Percentiles rank a stretch among this genome's conserved stretches.
phyloP scores from a whole-genome alignment of 2,113 vertebrate species.

The Nycticorax nycticorax region DNA sequence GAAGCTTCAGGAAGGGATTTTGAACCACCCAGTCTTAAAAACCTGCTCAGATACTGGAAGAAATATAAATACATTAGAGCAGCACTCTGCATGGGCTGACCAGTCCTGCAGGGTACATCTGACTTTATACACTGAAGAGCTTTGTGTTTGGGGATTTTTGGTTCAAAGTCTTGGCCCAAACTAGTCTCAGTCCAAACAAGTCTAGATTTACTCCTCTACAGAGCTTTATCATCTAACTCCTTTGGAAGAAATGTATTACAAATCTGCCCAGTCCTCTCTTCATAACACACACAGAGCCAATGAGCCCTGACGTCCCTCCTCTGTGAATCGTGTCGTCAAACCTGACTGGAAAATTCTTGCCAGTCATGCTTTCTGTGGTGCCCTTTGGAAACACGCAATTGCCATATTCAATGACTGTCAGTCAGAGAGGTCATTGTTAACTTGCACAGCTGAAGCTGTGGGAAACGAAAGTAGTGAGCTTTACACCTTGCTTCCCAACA shows the following conservation, averaged over 20 bases:
- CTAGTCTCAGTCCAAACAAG: background rate
- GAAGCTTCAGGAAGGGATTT: background rate
- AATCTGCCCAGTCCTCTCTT: background rate
- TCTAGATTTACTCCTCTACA: background rate
- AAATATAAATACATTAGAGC: background rate
- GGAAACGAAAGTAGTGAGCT: background rate
- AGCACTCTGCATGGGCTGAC: background rate
- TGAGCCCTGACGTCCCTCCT: background rate
- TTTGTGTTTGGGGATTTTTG: background rate
- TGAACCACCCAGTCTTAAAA: background rate
- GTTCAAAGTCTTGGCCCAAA: background rate
- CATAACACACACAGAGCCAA: background rate
- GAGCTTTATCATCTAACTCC: background rate
- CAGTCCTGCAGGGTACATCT: background rate
- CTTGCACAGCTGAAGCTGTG: background rate
- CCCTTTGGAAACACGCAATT: background rate
- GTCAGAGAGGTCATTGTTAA: background rate
- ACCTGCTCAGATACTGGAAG: background rate
- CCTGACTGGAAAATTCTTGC: background rate
- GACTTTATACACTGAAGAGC: background rate
- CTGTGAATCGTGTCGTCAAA: background rate
- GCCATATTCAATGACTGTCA: background rate
- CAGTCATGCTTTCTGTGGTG: background rate
- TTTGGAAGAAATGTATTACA: background rate
- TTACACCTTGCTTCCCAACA: accelerated